These are phyloP conservation scores for Vidua macroura DNA, from an alignment of 2,113 vertebrate species.

Conservation along the genomic window DNA sequence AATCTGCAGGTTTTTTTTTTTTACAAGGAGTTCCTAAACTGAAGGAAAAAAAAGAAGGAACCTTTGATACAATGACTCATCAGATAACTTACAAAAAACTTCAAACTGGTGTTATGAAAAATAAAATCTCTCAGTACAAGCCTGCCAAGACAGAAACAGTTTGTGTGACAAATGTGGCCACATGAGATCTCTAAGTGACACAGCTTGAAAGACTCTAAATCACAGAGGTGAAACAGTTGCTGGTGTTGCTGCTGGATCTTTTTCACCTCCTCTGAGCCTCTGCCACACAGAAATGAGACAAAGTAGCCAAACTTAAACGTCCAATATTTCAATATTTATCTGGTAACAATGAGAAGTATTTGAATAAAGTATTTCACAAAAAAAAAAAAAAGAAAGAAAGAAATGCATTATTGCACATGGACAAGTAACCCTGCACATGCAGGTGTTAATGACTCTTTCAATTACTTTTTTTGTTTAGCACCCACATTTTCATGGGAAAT, in stretches of 20 bases:
- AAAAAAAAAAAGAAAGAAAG: background rate
- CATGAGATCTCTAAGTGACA: background rate
- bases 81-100: accelerated
- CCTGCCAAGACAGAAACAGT: background rate
- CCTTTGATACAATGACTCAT: background rate
- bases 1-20: background rate
- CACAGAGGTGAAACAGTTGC: background rate
- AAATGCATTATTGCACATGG: background rate
- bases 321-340: background rate
- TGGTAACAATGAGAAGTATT: accelerated
- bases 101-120: background rate
- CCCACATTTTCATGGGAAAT: background rate
- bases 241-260: background rate
- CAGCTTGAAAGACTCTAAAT: background rate
- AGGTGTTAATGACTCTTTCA: background rate
- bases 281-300: background rate
- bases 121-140: background rate
- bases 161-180: background rate
- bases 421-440: background rate
- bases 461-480: background rate
- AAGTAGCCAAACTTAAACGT: background rate
- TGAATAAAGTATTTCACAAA: background rate
- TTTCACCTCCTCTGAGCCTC: background rate
- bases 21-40: background rate
- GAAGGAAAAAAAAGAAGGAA: background rate